Evolutionary conservation across 1,140 invertebrate species (phyloP).

Genomic region (Leptinotarsa undecemlineata): DNA sequence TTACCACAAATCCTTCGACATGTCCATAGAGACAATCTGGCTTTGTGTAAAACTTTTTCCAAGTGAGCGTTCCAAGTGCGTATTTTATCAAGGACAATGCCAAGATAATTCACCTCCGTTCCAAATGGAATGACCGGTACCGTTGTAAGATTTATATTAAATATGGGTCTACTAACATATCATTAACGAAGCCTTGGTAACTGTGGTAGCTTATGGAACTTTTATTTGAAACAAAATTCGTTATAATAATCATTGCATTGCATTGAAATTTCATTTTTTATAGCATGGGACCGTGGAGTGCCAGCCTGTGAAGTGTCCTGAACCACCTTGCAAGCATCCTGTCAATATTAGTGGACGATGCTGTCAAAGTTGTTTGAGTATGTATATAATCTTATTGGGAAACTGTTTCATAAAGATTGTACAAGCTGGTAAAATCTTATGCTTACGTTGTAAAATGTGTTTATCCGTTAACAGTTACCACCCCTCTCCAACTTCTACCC

Average conservation of each 20-base stretch:
- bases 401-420: neutral
- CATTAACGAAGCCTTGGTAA: too few relatives aligned
- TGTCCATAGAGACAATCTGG: too few relatives aligned
- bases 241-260: neutral
- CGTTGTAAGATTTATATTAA: too few relatives aligned
- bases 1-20: too few relatives aligned
- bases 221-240: neutral
- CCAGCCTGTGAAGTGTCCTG: constrained; percentile 75
- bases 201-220: neutral
- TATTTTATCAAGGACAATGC: too few relatives aligned
- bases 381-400: constrained; percentile 54
- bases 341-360: constrained; percentile 76
- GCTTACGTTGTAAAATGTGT: neutral
- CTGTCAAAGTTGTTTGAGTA: constrained; percentile 84
- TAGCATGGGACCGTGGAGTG: constrained; percentile 83
- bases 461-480: neutral
- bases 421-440: neutral
- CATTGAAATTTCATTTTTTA: constrained; percentile 46
- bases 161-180: too few relatives aligned
- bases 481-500: neutral
- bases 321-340: constrained; percentile 77
- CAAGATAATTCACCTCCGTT: too few relatives aligned
- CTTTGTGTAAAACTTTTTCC: too few relatives aligned
- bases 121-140: too few relatives aligned
- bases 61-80: too few relatives aligned